Evolutionary conservation across 2,797 vertebrate genomes (phyloP), one percentile per base, ranked within the genome.

Genomic region (Enteromius afrohamiltoni): DNA sequence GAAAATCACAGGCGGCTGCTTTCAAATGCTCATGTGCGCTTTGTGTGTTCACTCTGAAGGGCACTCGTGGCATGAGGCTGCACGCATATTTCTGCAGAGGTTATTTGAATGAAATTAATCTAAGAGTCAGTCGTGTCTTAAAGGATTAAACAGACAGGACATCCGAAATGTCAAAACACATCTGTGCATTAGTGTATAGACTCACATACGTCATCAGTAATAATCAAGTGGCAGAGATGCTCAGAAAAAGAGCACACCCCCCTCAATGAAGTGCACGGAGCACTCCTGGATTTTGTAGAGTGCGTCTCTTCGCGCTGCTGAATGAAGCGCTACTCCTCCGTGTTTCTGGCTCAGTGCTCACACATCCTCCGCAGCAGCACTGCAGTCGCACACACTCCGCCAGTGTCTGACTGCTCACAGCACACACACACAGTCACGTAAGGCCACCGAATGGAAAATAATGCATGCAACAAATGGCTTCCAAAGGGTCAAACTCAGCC

Each of bases 291-390:
- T 83, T 17, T 34, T 49, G 3, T 8, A 6, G 17, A 3, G 60
- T 71, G n/a, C 23, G n/a, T 45, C 29, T 71, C 45, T 49, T 19
- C 79, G 71, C 62, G 40, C 77, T 34, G 55, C 81, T 77, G 77
- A 83, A 85, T 81, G 79, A 86, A 85, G 76, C 70, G 77, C 85
- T 45, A 34, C 71, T 37, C 71, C 82, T 86, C 78, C 75, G 58
- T 47, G 17, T 87, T 77, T 83, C 84, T 80, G 79, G 82, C 77
- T 84, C 76, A 77, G 82, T 31, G 76, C 71, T 79, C 62, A 51
- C 45, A 53, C 76, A 80, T 65, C 82, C 87, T 84, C 81, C 85
- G 81, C 75, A 58, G 82, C 42, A 80, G 62, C 73, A 83, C 60
- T 81, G 68, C 42, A 51, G 78, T 79, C 73, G 17, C 74, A 82